Conservation (phyloP, 2,888 invertebrate species). For the Parnassius apollo region DNA sequence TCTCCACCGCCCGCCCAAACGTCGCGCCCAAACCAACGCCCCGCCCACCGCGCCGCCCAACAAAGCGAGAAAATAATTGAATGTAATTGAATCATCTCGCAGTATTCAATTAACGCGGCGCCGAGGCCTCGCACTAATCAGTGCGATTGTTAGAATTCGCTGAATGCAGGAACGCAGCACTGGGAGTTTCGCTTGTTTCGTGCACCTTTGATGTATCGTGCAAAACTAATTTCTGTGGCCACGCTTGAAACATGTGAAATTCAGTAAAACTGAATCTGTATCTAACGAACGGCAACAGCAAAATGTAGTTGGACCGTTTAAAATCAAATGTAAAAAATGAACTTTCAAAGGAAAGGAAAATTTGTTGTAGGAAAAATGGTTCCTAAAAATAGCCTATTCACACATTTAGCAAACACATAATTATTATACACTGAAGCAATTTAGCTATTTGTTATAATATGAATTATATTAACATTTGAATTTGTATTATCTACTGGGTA, state of each 20-base stretch:
- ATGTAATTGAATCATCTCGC: slow-evolving; percentile 68
- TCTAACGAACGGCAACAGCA: background rate
- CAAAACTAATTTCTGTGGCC: slow-evolving; percentile 3
- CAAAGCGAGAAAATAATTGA: slow-evolving; percentile 58
- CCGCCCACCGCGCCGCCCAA: slow-evolving; percentile 62
- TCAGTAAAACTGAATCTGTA: background rate
- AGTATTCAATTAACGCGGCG: slow-evolving; percentile 64
- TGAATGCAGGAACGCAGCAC: slow-evolving; percentile 28
- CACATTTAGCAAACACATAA: no score
- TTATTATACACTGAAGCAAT: no score
- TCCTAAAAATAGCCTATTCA: no score
- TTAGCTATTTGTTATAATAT: no score
- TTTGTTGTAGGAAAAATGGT: no score
- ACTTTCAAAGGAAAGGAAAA: no score
- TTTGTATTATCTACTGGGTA: no score
- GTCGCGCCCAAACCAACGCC: slow-evolving; percentile 59
- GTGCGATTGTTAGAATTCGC: slow-evolving; percentile 51
- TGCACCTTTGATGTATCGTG: slow-evolving; percentile 11
- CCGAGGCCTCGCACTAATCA: slow-evolving; percentile 52
- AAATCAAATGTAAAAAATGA: no score
- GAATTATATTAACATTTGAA: no score
- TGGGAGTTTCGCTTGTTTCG: background rate
- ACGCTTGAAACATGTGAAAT: background rate
- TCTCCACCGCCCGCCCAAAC: slow-evolving; percentile 54
- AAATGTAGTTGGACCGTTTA: background rate